Conservation (phyloP, 2,797 vertebrate genomes). For the Sitta carolinensis region DNA sequence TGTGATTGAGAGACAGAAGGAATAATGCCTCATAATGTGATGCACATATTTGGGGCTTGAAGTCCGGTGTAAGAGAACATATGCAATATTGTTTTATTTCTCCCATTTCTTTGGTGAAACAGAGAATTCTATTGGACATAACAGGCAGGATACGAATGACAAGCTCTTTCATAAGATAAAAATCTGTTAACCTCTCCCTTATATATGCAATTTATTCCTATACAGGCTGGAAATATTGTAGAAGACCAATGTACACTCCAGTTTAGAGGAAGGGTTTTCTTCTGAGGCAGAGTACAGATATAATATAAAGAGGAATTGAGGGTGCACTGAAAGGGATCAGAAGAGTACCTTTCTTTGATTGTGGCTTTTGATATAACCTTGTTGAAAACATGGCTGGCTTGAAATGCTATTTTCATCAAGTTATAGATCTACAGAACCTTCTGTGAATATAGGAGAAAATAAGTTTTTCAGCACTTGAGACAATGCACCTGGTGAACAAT, state of each 20-base stretch:
- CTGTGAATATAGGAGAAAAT: neutral
- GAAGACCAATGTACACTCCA: accelerated
- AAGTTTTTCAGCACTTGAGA: neutral
- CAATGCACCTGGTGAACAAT: neutral
- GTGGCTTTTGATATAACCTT: neutral
- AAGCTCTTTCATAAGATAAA: neutral
- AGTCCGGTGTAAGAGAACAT: neutral
- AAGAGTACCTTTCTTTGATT: neutral
- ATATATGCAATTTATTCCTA: neutral
- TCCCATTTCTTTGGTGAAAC: neutral
- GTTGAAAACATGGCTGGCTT: neutral
- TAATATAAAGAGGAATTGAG: neutral
- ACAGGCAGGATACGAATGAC: neutral
- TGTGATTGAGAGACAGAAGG: neutral
- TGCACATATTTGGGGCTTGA: neutral
- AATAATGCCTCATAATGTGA: neutral
- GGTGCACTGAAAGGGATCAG: neutral
- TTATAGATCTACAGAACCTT: neutral
- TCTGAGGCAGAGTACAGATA: neutral
- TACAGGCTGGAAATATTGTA: neutral
- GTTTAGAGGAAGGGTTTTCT: neutral
- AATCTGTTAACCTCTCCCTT: neutral
- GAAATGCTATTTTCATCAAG: neutral
- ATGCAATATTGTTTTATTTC: neutral
- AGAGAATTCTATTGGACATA: neutral